Evolutionary conservation across 2,888 invertebrate species (phyloP).

Genomic region (Sphaeridia pumilis): DNA sequence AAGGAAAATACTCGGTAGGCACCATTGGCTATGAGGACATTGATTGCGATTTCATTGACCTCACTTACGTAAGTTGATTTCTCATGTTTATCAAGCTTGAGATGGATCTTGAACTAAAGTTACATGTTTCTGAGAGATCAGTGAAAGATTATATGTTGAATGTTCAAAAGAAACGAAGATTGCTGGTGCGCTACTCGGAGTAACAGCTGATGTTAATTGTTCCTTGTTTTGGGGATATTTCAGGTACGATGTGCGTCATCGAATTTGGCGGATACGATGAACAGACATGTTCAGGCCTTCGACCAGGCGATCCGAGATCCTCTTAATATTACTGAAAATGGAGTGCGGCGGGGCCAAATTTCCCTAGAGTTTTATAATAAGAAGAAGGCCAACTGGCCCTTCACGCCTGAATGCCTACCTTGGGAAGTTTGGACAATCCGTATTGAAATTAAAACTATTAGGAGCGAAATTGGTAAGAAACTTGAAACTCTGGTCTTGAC

Average conservation of each 20-base stretch:
- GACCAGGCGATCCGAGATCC: conserved; percentile 40
- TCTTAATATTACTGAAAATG: conserved; percentile 33
- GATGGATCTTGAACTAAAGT: neutral
- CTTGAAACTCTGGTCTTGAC: neutral
- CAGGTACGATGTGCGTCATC: conserved; percentile 74
- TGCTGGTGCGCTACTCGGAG: neutral
- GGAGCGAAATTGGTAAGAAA: conserved; percentile 57
- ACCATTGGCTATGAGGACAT: conserved; percentile 92
- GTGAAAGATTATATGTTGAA: neutral
- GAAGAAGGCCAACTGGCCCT: conserved; percentile 78
- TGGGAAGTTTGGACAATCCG: conserved; percentile 99
- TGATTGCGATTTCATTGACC: conserved; percentile 94
- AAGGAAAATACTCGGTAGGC: conserved; percentile 89
- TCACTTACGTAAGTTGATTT: conserved; percentile 70
- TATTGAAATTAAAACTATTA: conserved; percentile 72
- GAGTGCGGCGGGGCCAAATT: conserved; percentile 53
- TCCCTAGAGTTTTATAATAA: conserved; percentile 91
- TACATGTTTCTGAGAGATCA: neutral
- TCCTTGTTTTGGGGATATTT: conserved; percentile 8
- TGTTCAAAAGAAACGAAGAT: neutral
- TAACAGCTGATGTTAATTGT: neutral
- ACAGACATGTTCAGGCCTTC: conserved; percentile 47
- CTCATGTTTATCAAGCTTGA: no score
- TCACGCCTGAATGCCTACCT: conserved; percentile 80
- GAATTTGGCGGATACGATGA: conserved; percentile 58